phyloP scores from a whole-genome alignment of 2,113 vertebrate genomes.

The Centropus unirufus region DNA sequence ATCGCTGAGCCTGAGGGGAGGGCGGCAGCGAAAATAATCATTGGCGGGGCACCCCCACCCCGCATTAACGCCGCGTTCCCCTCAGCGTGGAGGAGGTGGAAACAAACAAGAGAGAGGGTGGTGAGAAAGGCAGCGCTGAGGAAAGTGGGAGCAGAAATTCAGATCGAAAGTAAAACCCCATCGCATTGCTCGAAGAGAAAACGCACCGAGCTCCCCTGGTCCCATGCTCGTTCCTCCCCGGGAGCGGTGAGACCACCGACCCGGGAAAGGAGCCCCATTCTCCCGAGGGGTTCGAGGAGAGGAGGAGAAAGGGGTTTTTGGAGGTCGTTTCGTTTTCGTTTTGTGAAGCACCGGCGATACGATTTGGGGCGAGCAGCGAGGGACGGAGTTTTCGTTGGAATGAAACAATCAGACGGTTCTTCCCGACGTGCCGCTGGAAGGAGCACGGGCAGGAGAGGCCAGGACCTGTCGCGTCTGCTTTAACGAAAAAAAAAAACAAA shows the following conservation, averaged over 20 bases:
- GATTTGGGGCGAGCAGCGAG: background rate
- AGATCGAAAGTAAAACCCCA: conserved; percentile 44
- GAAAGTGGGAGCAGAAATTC: background rate
- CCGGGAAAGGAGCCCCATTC: background rate
- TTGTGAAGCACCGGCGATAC: fast-evolving
- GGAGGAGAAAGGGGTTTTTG: background rate
- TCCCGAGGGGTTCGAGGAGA: background rate
- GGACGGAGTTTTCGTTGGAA: conserved; percentile 19
- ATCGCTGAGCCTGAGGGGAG: background rate
- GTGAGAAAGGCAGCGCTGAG: background rate
- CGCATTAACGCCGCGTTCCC: background rate
- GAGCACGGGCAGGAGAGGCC: background rate
- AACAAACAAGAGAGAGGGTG: background rate
- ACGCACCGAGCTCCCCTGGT: too few species aligned
- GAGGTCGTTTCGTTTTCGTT: background rate
- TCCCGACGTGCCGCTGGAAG: background rate
- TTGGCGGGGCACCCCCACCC: background rate
- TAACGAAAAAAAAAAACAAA: background rate
- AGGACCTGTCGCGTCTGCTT: background rate
- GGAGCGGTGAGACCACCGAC: background rate
- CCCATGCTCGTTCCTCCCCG: background rate
- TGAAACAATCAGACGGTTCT: background rate
- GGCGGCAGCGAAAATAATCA: background rate
- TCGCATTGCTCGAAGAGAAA: background rate
- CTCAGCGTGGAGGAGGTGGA: background rate